Base-by-base conservation (phyloP, 2,113 vertebrate species). In the Gymnobelideus leadbeateri region DNA sequence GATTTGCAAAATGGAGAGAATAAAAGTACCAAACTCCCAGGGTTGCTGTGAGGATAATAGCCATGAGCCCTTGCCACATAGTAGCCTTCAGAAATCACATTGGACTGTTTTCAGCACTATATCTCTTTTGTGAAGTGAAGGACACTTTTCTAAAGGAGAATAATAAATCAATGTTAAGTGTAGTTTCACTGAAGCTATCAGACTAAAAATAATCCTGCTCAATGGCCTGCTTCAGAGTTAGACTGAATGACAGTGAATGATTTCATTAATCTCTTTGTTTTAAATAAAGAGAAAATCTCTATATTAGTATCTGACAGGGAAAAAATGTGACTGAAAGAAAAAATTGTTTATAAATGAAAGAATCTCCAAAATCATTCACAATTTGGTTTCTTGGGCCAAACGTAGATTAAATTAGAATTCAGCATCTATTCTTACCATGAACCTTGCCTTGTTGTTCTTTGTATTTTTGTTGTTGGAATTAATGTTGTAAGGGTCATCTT, bases 221-320 rank as follows among this genome's bases (percentile, higher is more conserved):
- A 23, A 14, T 89, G 94, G 37, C 95, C 94, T 95, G 68, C 52
- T 95, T 97, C 89, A 94, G 90, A 46, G 52, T 84, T 5, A 89
- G 61, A 21, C 8, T 7, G n/a, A 93, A 89, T 90, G 52, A 84
- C 28, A 28, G 49, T 92, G 43, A 91, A 77, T 91, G 46, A 8
- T 92, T 95, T 94, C 94, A 52, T 92, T 25, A 14, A 84, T 89
- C 94, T 89, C 37, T 51, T 47, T 24, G 51, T 57, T 91, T 93
- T 68, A 52, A 91, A 47, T 14, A 92, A 93, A 21, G 50, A 95
- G 92, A 95, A 97, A 52, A 96, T 95, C 49, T 96, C 92, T 89
- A 91, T 57, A 89, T 97, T 96, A 95, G 46, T 89, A 55, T 91
- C 68, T 90, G 23, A 96, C 9, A 12, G 51, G 53, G 4, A 31